Evolutionary conservation across 1,140 invertebrate genomes (phyloP).

Genomic region (Scaptomyza montana): DNA sequence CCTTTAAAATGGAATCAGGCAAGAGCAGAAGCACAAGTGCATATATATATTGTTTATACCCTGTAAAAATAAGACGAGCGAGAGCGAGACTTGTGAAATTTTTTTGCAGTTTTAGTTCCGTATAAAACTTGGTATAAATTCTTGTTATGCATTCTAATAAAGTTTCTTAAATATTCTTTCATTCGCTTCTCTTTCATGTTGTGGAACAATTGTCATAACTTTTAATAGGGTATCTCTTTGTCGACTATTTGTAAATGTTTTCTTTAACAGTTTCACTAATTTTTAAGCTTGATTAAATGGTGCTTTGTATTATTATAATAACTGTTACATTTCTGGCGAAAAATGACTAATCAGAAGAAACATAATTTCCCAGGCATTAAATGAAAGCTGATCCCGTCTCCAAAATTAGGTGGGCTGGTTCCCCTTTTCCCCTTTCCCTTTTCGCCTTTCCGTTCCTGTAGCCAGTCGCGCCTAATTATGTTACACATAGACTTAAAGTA

Average conservation of each 20-base stretch:
- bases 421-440: no score
- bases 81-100: no score
- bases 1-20: neutral
- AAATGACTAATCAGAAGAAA: neutral
- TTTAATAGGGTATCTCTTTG: neutral
- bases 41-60: neutral
- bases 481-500: neutral
- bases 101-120: no score
- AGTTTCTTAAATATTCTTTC: no score
- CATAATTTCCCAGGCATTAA: neutral
- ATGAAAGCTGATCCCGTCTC: neutral
- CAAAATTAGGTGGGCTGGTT: neutral
- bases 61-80: no score
- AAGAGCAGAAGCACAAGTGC: neutral
- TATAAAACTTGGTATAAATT: no score
- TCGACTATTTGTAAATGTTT: neutral
- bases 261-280: conserved; percentile 1
- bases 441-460: no score
- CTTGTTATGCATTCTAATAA: no score
- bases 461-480: neutral
- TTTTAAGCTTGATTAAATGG: neutral
- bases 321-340: neutral
- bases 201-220: neutral
- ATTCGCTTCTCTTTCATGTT: neutral
- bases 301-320: conserved; percentile 1